Conservation (phyloP, 2,888 invertebrate genomes). For the Xestia c-nigrum region DNA sequence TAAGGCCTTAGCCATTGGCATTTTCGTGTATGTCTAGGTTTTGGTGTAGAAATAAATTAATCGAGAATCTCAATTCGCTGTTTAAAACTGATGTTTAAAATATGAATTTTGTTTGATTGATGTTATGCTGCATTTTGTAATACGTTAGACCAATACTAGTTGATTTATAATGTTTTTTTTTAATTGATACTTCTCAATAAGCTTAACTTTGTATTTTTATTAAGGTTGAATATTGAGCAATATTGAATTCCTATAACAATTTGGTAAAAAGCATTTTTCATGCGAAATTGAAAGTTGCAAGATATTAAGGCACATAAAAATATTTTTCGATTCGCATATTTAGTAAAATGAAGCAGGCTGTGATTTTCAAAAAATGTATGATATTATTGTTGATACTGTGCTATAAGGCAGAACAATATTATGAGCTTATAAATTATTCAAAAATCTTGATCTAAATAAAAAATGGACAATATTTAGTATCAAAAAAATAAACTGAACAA, state of each 20-base stretch:
- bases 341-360: constrained; percentile 53
- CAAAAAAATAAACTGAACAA: background rate
- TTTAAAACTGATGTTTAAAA: constrained; percentile 2
- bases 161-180: background rate
- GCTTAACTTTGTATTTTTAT: constrained; percentile 1
- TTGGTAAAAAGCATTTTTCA: background rate
- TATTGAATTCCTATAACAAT: background rate
- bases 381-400: background rate
- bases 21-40: constrained; percentile 27
- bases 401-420: constrained; percentile 17
- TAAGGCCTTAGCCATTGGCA: constrained; percentile 47
- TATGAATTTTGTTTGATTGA: constrained; percentile 4
- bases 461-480: constrained; percentile 8
- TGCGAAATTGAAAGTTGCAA: background rate
- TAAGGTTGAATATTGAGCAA: background rate
- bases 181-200: background rate
- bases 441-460: background rate
- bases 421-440: constrained; percentile 17
- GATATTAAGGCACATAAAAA: background rate
- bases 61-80: constrained; percentile 11
- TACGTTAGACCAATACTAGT: constrained; percentile 37
- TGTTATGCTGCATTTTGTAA: constrained; percentile 20
- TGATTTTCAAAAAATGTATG: constrained; percentile 46
- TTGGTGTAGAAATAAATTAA: constrained; percentile 28
- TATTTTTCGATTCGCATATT: background rate